A percentile compares a stretch with the other conserved stretches of the same genome.
Conservation (phyloP, 2,888 invertebrate species). For the Anodontia alba region DNA sequence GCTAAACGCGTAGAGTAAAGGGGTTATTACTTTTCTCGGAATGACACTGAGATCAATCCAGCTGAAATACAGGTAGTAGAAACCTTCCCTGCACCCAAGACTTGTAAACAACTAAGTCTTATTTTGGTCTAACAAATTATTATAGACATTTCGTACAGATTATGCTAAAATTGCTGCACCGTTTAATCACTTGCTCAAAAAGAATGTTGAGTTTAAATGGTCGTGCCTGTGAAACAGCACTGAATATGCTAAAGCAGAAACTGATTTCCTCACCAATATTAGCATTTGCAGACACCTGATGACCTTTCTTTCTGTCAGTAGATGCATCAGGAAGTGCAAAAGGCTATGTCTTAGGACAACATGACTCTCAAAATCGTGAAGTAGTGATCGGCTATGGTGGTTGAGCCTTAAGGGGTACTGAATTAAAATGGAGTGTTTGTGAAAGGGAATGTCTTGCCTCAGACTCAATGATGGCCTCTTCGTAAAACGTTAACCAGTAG, state of each 20-base stretch:
- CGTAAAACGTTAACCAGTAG: no score
- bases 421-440: constrained; percentile 52
- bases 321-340: constrained; percentile 23
- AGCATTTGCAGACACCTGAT: constrained; percentile 39
- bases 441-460: constrained; percentile 65
- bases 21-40: constrained; percentile 36
- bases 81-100: constrained; percentile 50
- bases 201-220: constrained; percentile 58
- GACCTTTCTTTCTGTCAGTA: constrained; percentile 19
- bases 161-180: constrained; percentile 58
- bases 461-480: no score
- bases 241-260: constrained; percentile 29
- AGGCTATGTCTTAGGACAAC: constrained; percentile 45
- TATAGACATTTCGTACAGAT: constrained; percentile 53
- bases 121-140: constrained; percentile 50
- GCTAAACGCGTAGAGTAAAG: constrained; percentile 24
- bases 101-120: constrained; percentile 37
- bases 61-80: constrained; percentile 37
- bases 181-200: constrained; percentile 43
- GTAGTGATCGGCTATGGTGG: constrained; percentile 58
- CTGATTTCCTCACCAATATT: constrained; percentile 47
- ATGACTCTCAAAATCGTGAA: constrained; percentile 42
- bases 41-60: constrained; percentile 54
- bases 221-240: constrained; percentile 36
- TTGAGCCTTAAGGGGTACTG: constrained; percentile 44